Percentiles rank a stretch among this genome's conserved stretches.
phyloP scores from a whole-genome alignment of 2,888 invertebrate genomes.

The Ochlodes sylvanus region DNA sequence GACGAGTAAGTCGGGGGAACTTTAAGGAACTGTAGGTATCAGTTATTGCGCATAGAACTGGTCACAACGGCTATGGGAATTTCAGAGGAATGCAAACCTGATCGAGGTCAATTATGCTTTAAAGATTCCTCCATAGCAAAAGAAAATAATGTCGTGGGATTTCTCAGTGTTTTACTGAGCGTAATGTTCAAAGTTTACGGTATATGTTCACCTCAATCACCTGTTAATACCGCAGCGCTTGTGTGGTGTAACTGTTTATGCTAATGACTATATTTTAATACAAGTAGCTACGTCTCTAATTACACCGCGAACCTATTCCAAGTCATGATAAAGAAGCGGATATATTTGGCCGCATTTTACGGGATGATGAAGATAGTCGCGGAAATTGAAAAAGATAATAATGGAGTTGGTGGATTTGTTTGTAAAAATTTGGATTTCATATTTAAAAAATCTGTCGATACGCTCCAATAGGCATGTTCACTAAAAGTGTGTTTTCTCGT shows the following conservation, averaged over 20 bases:
- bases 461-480: neutral
- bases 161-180: neutral
- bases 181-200: conserved; percentile 12
- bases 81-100: neutral
- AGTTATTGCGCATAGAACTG: no score
- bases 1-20: no score
- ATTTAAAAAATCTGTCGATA: neutral
- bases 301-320: conserved; percentile 22
- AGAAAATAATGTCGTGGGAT: conserved; percentile 3
- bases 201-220: conserved; percentile 16
- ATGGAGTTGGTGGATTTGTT: no score
- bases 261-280: conserved; percentile 19
- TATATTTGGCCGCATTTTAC: neutral
- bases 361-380: no score
- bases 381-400: no score
- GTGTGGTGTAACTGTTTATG: conserved; percentile 17
- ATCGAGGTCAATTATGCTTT: neutral
- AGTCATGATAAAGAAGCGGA: neutral
- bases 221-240: conserved; percentile 2
- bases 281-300: conserved; percentile 17
- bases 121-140: neutral
- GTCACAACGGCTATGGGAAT: no score
- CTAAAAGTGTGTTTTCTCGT: neutral
- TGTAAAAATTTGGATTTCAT: no score
- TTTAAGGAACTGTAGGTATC: no score